These are phyloP conservation scores for Meloe dianella DNA, from an alignment of 2,888 invertebrate species.

Conservation along the genomic window DNA sequence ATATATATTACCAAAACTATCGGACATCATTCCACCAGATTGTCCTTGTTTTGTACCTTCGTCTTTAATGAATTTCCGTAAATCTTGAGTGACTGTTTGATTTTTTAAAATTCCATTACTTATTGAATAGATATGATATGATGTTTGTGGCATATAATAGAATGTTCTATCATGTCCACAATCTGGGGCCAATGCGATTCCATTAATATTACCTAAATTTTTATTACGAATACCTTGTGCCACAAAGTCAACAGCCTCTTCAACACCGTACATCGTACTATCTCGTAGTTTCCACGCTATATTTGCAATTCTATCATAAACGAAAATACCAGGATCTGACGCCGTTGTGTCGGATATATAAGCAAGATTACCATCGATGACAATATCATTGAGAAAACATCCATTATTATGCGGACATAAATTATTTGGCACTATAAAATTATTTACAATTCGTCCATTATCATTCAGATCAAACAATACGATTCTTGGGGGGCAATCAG, in stretches of 20 bases:
- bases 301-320: constrained; percentile 67
- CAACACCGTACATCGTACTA: constrained; percentile 65
- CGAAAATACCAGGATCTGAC: constrained; percentile 71
- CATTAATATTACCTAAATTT: constrained; percentile 65
- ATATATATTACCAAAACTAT: constrained; percentile 68
- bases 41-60: constrained; percentile 69
- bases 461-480: constrained; percentile 70
- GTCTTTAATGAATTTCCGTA: constrained; percentile 61
- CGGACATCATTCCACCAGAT: constrained; percentile 75
- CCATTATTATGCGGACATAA: constrained; percentile 64
- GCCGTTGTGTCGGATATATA: constrained; percentile 72
- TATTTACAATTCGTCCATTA: constrained; percentile 63
- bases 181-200: constrained; percentile 64
- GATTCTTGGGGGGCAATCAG: constrained; percentile 69
- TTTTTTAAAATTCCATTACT: constrained; percentile 65
- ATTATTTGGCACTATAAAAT: constrained; percentile 65
- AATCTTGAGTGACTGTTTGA: constrained; percentile 55
- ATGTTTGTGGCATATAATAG: constrained; percentile 70
- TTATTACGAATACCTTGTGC: constrained; percentile 62
- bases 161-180: constrained; percentile 55
- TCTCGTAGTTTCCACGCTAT: constrained; percentile 72
- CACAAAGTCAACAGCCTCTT: constrained; percentile 65
- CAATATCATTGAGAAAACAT: constrained; percentile 70
- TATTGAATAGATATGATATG: constrained; percentile 68
- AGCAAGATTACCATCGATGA: constrained; percentile 68